Evolutionary conservation across 2,113 vertebrate genomes (phyloP), one percentile per base, ranked within the genome.

Genomic region (Rallus limicola): DNA sequence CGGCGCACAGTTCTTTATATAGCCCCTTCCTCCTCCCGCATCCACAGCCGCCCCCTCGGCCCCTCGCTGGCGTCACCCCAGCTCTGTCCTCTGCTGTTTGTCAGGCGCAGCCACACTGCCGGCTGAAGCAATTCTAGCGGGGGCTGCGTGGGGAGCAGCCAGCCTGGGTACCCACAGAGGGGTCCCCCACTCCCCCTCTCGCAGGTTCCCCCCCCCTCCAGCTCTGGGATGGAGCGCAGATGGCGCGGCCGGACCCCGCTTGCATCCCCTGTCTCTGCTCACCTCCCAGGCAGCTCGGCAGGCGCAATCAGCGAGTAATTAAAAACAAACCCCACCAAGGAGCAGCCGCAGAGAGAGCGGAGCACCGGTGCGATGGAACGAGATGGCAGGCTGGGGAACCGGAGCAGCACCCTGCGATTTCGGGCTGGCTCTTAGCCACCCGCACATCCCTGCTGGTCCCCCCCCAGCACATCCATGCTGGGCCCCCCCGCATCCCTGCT

Each of bases 171-270:
- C 48, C 48, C 31, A 50, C 1, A 1, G 0, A 20, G 17, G 58
- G 64, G 40, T 48, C 64, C 38, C 8, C 26, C 16, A 16, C 33
- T 28, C 28, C 13, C 13, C 18, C 24, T 46, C 33, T 25, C 34
- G 17, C 10, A 6, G 40, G 55, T 28, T 55, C 19, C 26, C 56
- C 26, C 56, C 19, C 36, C 36, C 36, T 36, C n/a, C n/a, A n/a
- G 36, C 19, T 13, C 2, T 2, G 13, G 33, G 82, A 38, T 1
- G 16, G 11, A 31, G 42, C 59, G 42, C 67, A 8, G 72, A 42
- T 1, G 0, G 23, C 6, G 0, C 1, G 1, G 46, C 24, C 4
- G 2, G 64, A 33, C 12, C 50, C 42, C 2, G 2, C 38, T n/a
- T 2, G 0, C 29, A 34, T 11, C 62, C 34, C 24, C 36, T 36